Conservation (phyloP, 2,888 invertebrate species). For the Chironomus riparius region DNA sequence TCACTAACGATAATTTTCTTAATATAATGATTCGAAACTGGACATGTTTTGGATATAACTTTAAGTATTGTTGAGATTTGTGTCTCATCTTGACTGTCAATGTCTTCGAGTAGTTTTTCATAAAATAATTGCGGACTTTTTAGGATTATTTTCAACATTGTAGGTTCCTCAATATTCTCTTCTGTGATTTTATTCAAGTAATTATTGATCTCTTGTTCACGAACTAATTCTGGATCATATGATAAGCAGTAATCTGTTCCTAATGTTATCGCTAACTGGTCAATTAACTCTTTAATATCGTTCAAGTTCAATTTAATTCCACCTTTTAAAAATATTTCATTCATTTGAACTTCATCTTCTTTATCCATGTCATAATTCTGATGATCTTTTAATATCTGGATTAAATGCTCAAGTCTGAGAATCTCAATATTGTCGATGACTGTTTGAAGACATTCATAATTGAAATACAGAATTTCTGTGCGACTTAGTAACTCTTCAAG, state of each 20-base stretch:
- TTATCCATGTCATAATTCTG: constrained; percentile 12
- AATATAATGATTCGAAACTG: not conserved
- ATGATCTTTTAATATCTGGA: not conserved
- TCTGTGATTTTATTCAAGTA: constrained; percentile 11
- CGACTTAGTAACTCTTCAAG: constrained; percentile 35
- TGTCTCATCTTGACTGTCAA: not conserved
- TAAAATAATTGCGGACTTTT: constrained; percentile 7
- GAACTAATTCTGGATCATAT: not conserved
- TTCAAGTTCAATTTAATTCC: not conserved
- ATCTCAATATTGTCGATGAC: constrained; percentile 31
- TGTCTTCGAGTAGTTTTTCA: not conserved
- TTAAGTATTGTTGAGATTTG: not conserved
- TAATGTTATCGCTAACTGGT: not conserved
- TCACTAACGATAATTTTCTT: not conserved
- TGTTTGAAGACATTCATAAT: constrained; percentile 35
- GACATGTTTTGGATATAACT: not conserved
- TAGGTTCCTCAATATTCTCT: not conserved
- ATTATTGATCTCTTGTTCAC: not conserved
- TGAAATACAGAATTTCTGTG: constrained; percentile 32
- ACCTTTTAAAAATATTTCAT: constrained; percentile 1
- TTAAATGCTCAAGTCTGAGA: not conserved
- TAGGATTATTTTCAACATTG: not conserved
- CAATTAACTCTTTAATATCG: not conserved
- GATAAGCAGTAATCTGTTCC: not conserved
- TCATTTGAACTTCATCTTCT: constrained; percentile 8